phyloP scores from a whole-genome alignment of 2,113 vertebrate species.

The Pyrgilauda ruficollis region DNA sequence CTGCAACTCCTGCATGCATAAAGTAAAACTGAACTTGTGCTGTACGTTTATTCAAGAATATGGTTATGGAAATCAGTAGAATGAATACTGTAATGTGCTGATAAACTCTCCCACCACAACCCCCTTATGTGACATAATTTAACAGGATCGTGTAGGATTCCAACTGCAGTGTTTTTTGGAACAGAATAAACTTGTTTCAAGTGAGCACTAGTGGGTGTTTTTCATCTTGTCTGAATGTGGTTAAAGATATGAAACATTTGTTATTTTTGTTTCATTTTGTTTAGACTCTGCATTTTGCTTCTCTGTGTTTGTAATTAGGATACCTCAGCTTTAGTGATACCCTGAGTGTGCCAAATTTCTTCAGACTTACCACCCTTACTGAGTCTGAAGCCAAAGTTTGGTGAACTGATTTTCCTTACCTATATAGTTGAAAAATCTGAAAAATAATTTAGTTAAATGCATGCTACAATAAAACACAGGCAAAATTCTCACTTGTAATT shows the following conservation, averaged over 20 bases:
- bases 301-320: background rate
- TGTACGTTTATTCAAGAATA: background rate
- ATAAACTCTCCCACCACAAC: background rate
- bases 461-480: background rate
- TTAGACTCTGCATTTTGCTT: background rate
- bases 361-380: background rate
- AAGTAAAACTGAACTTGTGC: constrained; percentile 17
- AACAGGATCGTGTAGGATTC: background rate
- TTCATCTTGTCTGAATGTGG: background rate
- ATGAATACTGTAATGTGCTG: background rate
- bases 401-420: background rate
- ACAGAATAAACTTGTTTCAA: constrained; percentile 58
- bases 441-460: background rate
- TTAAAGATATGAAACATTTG: background rate
- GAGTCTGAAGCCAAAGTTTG: background rate
- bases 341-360: background rate
- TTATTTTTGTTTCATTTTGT: background rate
- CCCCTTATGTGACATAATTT: background rate
- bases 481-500: background rate
- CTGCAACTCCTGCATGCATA: constrained; percentile 20
- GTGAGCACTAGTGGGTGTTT: background rate
- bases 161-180: constrained; percentile 23
- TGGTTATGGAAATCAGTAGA: background rate
- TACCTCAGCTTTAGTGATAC: background rate
- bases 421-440: background rate